Evolutionary conservation across 2,113 vertebrate genomes (phyloP).

Genomic region (Triplophysa tibetana): DNA sequence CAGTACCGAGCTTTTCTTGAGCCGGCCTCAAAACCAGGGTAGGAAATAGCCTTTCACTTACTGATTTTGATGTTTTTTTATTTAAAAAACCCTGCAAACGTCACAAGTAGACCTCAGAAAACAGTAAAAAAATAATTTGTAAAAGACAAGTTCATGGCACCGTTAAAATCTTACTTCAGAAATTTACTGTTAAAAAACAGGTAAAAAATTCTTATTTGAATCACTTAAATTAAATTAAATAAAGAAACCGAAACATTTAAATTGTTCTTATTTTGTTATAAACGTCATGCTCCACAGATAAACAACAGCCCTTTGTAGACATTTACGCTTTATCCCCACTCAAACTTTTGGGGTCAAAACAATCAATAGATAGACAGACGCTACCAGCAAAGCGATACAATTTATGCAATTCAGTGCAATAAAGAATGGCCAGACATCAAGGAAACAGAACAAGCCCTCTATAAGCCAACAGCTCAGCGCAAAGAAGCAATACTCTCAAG

Average conservation of each 20-base stretch:
- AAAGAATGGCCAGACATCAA: slow-evolving; percentile 34
- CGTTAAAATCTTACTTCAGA: too few relatives aligned
- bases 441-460: slow-evolving; percentile 27
- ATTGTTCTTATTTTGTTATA: background rate
- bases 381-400: background rate
- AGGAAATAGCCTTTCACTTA: too few relatives aligned
- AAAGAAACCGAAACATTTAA: background rate
- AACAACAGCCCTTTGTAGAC: background rate
- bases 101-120: too few relatives aligned
- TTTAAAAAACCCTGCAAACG: too few relatives aligned
- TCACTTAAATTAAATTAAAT: background rate
- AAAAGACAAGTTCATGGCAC: too few relatives aligned
- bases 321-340: background rate
- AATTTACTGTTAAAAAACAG: too few relatives aligned
- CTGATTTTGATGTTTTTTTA: too few relatives aligned
- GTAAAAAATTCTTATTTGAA: background rate
- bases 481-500: background rate
- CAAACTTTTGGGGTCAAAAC: background rate
- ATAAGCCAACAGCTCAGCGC: slow-evolving; percentile 14
- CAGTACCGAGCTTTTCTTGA: too few relatives aligned
- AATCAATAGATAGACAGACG: background rate
- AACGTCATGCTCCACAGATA: background rate
- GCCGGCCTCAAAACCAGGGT: too few relatives aligned
- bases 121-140: too few relatives aligned
- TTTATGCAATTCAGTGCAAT: slow-evolving; percentile 27